Conservation (phyloP, 2,888 invertebrate species). For the Ennomos fuscantarius region DNA sequence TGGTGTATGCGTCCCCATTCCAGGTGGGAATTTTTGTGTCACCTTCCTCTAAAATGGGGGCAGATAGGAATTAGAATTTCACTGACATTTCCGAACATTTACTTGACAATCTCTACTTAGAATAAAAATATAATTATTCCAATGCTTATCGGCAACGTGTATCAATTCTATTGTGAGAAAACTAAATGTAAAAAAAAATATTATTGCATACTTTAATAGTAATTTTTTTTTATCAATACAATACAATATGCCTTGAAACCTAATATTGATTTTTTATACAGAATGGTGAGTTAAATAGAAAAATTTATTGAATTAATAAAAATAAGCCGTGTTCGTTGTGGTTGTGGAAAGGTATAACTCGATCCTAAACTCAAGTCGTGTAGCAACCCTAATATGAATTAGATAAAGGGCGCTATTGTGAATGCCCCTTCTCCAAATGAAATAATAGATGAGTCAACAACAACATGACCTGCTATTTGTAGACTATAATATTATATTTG, state of each 20-base stretch:
- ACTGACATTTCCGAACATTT: constrained; percentile 7
- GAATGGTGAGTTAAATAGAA: too few species aligned
- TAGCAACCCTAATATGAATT: constrained; percentile 62
- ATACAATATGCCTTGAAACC: background rate
- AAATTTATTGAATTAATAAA: too few species aligned
- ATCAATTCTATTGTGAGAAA: too few species aligned
- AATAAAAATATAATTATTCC: constrained; percentile 19
- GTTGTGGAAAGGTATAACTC: too few species aligned
- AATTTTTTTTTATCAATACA: background rate
- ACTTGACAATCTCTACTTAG: constrained; percentile 16
- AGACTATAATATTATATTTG: background rate
- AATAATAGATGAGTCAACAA: constrained; percentile 44
- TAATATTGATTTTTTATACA: too few species aligned
- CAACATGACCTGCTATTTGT: constrained; percentile 21
- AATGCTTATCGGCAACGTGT: too few species aligned
- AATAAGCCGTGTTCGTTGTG: too few species aligned
- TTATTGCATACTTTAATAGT: background rate
- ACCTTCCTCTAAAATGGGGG: too few species aligned
- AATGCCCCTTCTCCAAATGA: constrained; percentile 48
- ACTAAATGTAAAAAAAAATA: too few species aligned
- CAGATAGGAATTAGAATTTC: too few species aligned
- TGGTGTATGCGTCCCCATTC: too few species aligned
- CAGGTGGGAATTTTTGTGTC: too few species aligned
- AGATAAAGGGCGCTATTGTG: constrained; percentile 58
- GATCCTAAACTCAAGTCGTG: constrained; percentile 17